phyloP scores from a whole-genome alignment of 1,140 invertebrate genomes.

The Drosophila mojavensis region DNA sequence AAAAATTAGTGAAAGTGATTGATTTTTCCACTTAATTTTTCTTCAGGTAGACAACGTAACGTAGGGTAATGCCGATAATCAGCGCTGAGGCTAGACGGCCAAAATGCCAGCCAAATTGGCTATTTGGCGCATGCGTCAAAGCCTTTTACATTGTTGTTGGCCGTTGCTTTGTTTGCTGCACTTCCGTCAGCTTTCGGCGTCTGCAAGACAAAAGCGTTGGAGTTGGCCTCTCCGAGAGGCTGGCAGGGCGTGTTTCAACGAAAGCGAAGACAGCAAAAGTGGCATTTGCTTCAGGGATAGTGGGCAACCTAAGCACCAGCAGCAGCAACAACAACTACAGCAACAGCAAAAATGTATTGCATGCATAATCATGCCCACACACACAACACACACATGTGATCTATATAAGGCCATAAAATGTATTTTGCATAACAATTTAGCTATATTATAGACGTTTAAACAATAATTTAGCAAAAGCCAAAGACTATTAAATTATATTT shows the following conservation, averaged over 20 bases:
- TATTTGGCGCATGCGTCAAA: constrained; percentile 71
- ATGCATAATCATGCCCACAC: constrained; percentile 23
- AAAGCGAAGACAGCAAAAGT: constrained; percentile 44
- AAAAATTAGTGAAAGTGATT: constrained; percentile 80
- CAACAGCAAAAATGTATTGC: not conserved
- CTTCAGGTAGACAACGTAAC: constrained; percentile 52
- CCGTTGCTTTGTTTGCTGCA: constrained; percentile 39
- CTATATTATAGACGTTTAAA: constrained; percentile 7
- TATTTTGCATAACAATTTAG: constrained; percentile 37
- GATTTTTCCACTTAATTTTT: constrained; percentile 75
- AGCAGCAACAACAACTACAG: not conserved
- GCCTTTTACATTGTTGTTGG: constrained; percentile 34
- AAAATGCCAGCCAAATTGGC: constrained; percentile 53
- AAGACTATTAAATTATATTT: constrained; percentile 25
- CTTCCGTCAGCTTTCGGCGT: constrained; percentile 57
- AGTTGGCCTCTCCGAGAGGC: constrained; percentile 1
- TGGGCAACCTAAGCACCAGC: not conserved
- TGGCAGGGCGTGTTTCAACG: constrained; percentile 31
- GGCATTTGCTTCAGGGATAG: constrained; percentile 26
- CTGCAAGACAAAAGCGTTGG: constrained; percentile 34
- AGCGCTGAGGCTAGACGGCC: constrained; percentile 35
- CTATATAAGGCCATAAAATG: constrained; percentile 3
- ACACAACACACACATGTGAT: constrained; percentile 7
- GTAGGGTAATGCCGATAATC: constrained; percentile 72
- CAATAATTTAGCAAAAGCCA: not conserved